These are phyloP conservation scores for Gymnocheta viridis DNA, from an alignment of 2,888 invertebrate genomes.

Conservation along the genomic window DNA sequence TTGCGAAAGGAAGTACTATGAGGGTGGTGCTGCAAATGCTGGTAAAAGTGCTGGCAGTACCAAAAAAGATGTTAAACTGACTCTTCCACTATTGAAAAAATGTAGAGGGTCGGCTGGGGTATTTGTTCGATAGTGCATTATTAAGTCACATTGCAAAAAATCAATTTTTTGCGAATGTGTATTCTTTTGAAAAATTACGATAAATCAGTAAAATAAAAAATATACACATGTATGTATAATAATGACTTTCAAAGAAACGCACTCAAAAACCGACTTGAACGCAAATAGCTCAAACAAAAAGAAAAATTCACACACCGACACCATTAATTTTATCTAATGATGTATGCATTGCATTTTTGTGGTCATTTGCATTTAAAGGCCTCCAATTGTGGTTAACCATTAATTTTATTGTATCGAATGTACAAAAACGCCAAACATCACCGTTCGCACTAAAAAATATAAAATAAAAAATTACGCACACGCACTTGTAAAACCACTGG, in stretches of 20 bases:
- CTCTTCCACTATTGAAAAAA: too few relatives aligned
- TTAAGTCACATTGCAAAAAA: too few relatives aligned
- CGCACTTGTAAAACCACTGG: slow-evolving; percentile 23
- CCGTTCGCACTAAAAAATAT: neutral
- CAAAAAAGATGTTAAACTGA: too few relatives aligned
- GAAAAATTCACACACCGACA: slow-evolving; percentile 36
- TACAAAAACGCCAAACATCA: slow-evolving; percentile 1
- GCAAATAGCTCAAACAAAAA: neutral
- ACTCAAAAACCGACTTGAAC: neutral
- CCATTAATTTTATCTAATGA: slow-evolving; percentile 31
- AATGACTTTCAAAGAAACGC: neutral
- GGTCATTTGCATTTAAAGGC: slow-evolving; percentile 46
- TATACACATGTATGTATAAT: too few relatives aligned
- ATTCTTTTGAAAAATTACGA: neutral
- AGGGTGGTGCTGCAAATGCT: neutral
- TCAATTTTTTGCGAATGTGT: too few relatives aligned
- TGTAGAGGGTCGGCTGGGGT: too few relatives aligned
- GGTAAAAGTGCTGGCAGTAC: neutral
- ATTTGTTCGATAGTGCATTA: too few relatives aligned
- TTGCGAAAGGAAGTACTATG: neutral
- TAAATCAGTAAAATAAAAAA: neutral
- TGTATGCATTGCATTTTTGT: slow-evolving; percentile 3
- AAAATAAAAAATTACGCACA: slow-evolving; percentile 47
- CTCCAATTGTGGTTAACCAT: slow-evolving; percentile 3
- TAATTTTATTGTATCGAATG: slow-evolving; percentile 10